phyloP scores from a whole-genome alignment of 2,797 vertebrate genomes.

The Percopsis omiscomaycus region DNA sequence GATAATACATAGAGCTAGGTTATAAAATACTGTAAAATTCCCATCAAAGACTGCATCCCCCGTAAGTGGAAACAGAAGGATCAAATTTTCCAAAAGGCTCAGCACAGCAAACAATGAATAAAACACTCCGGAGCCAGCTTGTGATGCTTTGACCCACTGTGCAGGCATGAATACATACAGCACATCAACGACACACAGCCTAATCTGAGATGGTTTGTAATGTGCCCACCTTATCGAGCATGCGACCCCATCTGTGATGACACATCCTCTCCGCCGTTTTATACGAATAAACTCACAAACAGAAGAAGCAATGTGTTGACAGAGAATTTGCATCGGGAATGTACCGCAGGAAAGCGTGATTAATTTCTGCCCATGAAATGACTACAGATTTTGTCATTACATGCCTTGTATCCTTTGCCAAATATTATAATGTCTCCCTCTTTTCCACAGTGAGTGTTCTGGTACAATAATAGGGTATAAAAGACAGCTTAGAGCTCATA shows the following conservation, averaged over 20 bases:
- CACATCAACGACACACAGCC: conserved; percentile 69
- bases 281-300: conserved; percentile 73
- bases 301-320: conserved; percentile 55
- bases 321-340: conserved; percentile 74
- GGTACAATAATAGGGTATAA: conserved; percentile 75
- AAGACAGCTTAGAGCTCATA: conserved; percentile 70
- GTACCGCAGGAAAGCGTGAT: conserved; percentile 69
- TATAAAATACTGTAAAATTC: conserved; percentile 54
- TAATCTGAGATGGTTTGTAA: conserved; percentile 72
- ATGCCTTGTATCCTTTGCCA: conserved; percentile 71
- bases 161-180: conserved; percentile 72
- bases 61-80: conserved; percentile 30
- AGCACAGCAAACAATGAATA: conserved; percentile 61
- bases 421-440: conserved; percentile 73
- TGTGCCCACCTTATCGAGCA: conserved; percentile 58
- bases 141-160: conserved; percentile 68
- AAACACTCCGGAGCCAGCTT: conserved; percentile 50
- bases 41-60: conserved; percentile 16
- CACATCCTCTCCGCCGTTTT: conserved; percentile 75
- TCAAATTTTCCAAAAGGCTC: conserved; percentile 31
- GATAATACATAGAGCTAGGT: too few relatives aligned
- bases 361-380: conserved; percentile 76
- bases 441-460: conserved; percentile 59
- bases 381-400: conserved; percentile 84
- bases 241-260: conserved; percentile 75